phyloP scores from a whole-genome alignment of 1,140 invertebrate species.

The Aporrectodea caliginosa region DNA sequence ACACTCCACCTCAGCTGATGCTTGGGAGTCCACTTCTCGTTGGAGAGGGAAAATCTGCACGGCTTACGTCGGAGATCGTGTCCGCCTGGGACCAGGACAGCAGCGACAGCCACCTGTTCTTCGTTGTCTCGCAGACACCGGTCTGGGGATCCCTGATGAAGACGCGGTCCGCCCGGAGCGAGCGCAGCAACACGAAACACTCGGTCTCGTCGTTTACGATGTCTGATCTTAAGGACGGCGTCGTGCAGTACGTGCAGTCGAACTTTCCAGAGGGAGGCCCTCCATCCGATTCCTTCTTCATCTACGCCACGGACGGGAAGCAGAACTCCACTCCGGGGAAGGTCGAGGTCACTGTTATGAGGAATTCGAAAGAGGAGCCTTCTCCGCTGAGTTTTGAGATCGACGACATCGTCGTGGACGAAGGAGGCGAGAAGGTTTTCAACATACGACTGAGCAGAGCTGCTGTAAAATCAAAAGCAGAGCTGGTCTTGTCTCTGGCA shows the following conservation, averaged over 20 bases:
- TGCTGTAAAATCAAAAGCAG: conserved; percentile 46
- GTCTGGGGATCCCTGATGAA: conserved; percentile 56
- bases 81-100: conserved; percentile 51
- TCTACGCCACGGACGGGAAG: conserved; percentile 88
- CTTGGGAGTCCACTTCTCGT: conserved; percentile 49
- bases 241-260: conserved; percentile 51
- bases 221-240: conserved; percentile 57
- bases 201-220: conserved; percentile 71
- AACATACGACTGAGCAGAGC: conserved; percentile 53
- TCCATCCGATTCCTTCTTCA: conserved; percentile 71
- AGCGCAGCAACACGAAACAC: conserved; percentile 42
- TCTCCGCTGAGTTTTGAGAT: conserved; percentile 47
- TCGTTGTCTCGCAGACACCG: conserved; percentile 67
- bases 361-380: conserved; percentile 21
- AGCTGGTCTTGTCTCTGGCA: conserved; percentile 45
- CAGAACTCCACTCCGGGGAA: conserved; percentile 50
- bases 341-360: conserved; percentile 56
- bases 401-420: conserved; percentile 50
- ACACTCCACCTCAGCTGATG: conserved; percentile 48
- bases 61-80: conserved; percentile 47
- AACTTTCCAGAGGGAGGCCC: conserved; percentile 61
- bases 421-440: conserved; percentile 51
- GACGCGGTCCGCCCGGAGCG: conserved; percentile 49
- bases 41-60: conserved; percentile 49
- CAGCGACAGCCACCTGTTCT: conserved; percentile 68